Base-by-base conservation (phyloP, 2,888 invertebrate genomes). In the Kryphioiulus occultus region DNA sequence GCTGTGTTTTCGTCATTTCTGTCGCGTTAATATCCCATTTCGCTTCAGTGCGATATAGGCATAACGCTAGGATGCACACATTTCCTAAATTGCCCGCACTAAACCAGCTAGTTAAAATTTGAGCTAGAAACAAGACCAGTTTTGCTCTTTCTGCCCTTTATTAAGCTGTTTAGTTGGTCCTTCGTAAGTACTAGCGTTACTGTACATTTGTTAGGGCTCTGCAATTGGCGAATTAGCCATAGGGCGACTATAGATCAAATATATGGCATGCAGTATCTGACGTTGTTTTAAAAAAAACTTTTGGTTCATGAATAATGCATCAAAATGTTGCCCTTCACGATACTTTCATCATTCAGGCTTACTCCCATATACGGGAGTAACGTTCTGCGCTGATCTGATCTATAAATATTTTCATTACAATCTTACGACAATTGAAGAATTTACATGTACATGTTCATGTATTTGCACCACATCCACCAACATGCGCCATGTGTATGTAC, bases 81-180 rank as follows among this genome's bases (percentile, higher is more conserved):
- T 59, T 59, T 59, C 59, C 59, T n/a, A 59, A 59, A 59, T 59
- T 59, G 59, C 59, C n/a, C 9, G 59, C n/a, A 59, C n/a, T 59
- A 59, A 59, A 59, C 59, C 59, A n/a, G 59, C 59, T 59, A 59
- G 59, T 59, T 59, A 59, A 59, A 59, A 59, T 59, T 7, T 59
- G 59, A n/a, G 59, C 59, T 15, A n/a, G 3, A n/a, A 59, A 59
- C 59, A 9, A 7, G 59, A n/a, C 59, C 53, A 17, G 53, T 17
- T 17, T n/a, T 59, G 19, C 59, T n/a, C 19, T 59, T 59, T n/a
- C 19, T 59, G 59, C n/a, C n/a, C n/a, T 19, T 59, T 1, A 59
- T 59, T 59, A 59, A 10, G 59, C n/a, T n/a, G n/a, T 19, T 59
- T 44, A 44, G 44, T 15, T 10, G 44, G 44, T 12, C 44, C 12